A percentile compares a stretch with the other conserved stretches of the same genome.
Conservation (phyloP, 1,140 invertebrate species). For the Aleiodes sp. region DNA sequence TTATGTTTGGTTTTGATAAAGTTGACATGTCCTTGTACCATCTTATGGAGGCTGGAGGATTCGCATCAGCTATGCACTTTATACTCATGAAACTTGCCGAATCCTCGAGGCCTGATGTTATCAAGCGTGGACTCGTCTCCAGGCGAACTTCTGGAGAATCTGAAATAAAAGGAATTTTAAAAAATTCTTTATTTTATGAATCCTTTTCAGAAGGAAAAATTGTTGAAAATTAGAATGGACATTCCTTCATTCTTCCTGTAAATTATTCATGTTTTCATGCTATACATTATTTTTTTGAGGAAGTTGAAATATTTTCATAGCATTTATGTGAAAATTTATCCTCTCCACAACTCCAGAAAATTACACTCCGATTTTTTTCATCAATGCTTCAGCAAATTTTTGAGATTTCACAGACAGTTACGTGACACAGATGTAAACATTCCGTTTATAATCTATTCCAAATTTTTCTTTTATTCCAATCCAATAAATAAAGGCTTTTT, state of each 20-base stretch:
- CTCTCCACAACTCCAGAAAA: no score
- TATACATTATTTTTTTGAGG: background rate
- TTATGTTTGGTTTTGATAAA: conserved; percentile 35
- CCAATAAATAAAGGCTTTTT: no score
- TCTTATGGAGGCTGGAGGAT: conserved; percentile 83
- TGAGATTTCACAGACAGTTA: no score
- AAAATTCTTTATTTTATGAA: background rate
- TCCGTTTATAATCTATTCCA: no score
- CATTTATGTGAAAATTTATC: no score
- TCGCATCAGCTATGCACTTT: conserved; percentile 83
- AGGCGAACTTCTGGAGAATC: conserved; percentile 58
- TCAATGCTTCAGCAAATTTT: no score
- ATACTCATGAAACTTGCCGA: conserved; percentile 72
- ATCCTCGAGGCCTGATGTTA: conserved; percentile 52
- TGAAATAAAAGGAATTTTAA: conserved; percentile 43
- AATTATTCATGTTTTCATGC: background rate
- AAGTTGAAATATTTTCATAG: conserved; percentile 6
- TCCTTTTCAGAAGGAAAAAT: no score
- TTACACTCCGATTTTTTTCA: no score
- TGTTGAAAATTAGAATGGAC: no score
- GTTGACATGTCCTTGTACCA: conserved; percentile 73
- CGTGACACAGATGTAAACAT: no score
- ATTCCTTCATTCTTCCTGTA: no score
- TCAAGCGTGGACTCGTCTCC: conserved; percentile 54
- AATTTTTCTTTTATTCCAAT: no score